Conservation (phyloP, 2,797 vertebrate genomes). For the Mastacembelus armatus region DNA sequence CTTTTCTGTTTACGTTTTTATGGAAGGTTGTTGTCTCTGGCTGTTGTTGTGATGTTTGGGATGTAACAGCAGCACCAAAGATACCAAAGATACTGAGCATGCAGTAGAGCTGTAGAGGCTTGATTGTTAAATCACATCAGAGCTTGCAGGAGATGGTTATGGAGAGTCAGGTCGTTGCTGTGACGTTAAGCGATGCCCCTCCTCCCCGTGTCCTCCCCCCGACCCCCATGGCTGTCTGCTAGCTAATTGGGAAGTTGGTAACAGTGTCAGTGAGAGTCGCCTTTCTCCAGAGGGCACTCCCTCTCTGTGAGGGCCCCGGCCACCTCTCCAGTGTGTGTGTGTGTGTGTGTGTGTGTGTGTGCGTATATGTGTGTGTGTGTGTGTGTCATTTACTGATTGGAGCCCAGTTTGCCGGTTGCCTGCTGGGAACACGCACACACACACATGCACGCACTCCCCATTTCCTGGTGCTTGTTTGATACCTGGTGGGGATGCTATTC, state of each 20-base stretch:
- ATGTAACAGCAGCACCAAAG: background rate
- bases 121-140: constrained; percentile 7
- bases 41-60: background rate
- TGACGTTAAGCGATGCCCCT: constrained; percentile 56
- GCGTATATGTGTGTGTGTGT: too few species aligned
- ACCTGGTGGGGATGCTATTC: constrained; percentile 99
- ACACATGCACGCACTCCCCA: constrained; percentile 62
- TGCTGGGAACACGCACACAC: constrained; percentile 67
- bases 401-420: constrained; percentile 84
- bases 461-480: constrained; percentile 98
- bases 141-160: constrained; percentile 36
- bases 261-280: constrained; percentile 79
- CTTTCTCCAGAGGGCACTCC: constrained; percentile 76
- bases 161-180: constrained; percentile 45
- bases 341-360: constrained; percentile 42
- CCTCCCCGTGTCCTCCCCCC: constrained; percentile 25
- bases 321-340: constrained; percentile 77
- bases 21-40: too few species aligned
- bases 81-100: too few species aligned
- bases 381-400: constrained; percentile 88
- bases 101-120: background rate
- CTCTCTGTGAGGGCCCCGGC: constrained; percentile 70
- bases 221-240: constrained; percentile 51
- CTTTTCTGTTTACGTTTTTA: too few species aligned
- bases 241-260: constrained; percentile 83